A percentile compares a stretch with the other conserved stretches of the same genome.
phyloP scores from a whole-genome alignment of 2,888 invertebrate species.

The Hydriomena furcata region DNA sequence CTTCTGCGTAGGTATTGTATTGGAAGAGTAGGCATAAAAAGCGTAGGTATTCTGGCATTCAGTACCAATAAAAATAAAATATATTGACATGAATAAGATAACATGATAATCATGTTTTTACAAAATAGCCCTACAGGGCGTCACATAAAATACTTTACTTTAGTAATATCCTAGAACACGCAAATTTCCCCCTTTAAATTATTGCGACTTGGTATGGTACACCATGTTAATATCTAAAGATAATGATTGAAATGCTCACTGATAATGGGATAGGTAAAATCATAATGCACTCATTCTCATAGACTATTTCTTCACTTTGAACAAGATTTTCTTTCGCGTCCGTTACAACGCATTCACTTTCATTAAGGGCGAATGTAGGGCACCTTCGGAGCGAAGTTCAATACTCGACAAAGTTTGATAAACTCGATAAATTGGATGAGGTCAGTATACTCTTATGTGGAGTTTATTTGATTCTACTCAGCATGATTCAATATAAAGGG shows the following conservation, averaged over 20 bases:
- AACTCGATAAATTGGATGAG: conserved; percentile 26
- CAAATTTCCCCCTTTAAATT: background rate
- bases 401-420: conserved; percentile 29
- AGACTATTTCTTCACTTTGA: conserved; percentile 8
- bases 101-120: no score
- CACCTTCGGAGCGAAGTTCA: conserved; percentile 34
- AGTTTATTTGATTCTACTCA: conserved; percentile 3
- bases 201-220: no score
- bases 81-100: no score
- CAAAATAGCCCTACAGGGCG: no score
- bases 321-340: conserved; percentile 12
- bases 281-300: background rate
- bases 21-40: no score
- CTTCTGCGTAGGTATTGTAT: no score
- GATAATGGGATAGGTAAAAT: background rate
- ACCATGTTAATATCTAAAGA: no score
- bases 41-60: no score
- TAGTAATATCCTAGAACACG: background rate
- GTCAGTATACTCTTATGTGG: conserved; percentile 23
- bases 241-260: no score
- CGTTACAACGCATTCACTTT: conserved; percentile 29
- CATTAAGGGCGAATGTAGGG: conserved; percentile 31
- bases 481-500: background rate
- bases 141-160: no score
- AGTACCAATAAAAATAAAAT: no score